Base-by-base conservation (phyloP, 2,888 invertebrate species). In the Carabus problematicus region DNA sequence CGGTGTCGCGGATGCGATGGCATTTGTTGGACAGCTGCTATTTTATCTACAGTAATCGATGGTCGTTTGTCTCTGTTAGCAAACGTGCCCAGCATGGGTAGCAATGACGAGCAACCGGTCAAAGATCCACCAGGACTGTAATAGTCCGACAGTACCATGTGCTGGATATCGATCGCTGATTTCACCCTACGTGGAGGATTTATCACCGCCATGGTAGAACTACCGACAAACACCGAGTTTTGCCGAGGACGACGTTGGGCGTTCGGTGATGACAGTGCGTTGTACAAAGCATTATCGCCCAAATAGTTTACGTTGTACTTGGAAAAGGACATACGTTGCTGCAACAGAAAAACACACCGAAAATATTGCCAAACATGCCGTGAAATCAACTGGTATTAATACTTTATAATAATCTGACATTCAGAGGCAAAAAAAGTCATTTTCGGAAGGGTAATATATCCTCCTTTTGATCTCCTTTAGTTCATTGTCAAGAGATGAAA, bases 221-320 rank as follows among this genome's bases (percentile, higher is more conserved):
- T 85, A 70, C 92, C 91, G 41, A 94, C 93, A 82, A 95, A 94
- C 12, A 95, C 94, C 3, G 94, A 94, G 82, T 94, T 94, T 83
- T 94, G 91, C 9, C 91, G 83, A 0, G 87, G 88, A 16, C 90
- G 82, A 49, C 76, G 74, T 67, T 72, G 76, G 71, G 77, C 81
- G 74, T 76, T 82, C 71, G 80, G 81, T 71, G 79, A 82, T 72
- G 78, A 79, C 73, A 79, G 78, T 47, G 79, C 81, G 69, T 82
- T 76, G 75, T 76, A 84, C 62, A 81, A 76, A 16, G 77, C 79
- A 72, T 75, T 77, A 70, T 85, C 84, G 64, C 85, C 85, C 76
- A 89, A 83, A 75, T 88, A 89, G 75, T 88, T 89, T 64, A 87
- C 82, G 80, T 87, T 87, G 82, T 85, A 87, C 75, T 91, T 89